These are phyloP conservation scores for Telmatherina bonti DNA, from an alignment of 2,797 vertebrate species.

Conservation along the genomic window DNA sequence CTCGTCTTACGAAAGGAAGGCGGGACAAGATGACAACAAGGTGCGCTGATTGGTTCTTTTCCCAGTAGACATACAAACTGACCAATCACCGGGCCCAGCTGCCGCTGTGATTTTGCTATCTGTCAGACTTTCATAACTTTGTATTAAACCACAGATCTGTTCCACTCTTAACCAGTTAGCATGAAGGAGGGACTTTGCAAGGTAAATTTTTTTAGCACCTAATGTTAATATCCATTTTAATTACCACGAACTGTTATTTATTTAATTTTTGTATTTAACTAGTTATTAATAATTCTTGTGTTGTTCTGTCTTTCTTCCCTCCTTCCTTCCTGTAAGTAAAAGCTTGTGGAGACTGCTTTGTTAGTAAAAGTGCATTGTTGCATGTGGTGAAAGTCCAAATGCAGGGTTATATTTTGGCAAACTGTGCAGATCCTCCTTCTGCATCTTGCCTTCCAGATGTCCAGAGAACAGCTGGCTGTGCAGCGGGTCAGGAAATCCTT, in stretches of 20 bases:
- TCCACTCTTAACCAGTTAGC: rapidly evolving
- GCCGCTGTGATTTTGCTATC: no score
- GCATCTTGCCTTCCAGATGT: constrained; percentile 58
- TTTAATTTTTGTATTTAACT: not conserved
- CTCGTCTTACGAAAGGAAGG: not conserved
- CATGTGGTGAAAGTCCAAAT: no score
- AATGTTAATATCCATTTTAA: not conserved
- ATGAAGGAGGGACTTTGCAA: not conserved
- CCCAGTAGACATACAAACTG: not conserved
- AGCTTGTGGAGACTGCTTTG: no score
- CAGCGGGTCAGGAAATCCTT: constrained; percentile 83
- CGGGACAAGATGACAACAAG: not conserved
- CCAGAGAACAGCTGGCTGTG: constrained; percentile 77
- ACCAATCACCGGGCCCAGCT: not conserved
- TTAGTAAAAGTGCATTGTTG: no score
- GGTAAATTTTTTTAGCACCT: not conserved
- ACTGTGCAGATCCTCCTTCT: not conserved
- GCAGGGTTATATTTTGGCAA: no score
- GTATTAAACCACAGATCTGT: not conserved
- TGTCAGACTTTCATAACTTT: no score
- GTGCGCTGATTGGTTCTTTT: not conserved
- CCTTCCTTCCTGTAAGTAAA: no score
- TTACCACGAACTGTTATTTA: not conserved
- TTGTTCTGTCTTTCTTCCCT: not conserved
- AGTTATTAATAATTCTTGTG: not conserved